These are phyloP conservation scores for Sinohyriopsis cumingii DNA, from an alignment of 2,888 invertebrate species.

Conservation along the genomic window DNA sequence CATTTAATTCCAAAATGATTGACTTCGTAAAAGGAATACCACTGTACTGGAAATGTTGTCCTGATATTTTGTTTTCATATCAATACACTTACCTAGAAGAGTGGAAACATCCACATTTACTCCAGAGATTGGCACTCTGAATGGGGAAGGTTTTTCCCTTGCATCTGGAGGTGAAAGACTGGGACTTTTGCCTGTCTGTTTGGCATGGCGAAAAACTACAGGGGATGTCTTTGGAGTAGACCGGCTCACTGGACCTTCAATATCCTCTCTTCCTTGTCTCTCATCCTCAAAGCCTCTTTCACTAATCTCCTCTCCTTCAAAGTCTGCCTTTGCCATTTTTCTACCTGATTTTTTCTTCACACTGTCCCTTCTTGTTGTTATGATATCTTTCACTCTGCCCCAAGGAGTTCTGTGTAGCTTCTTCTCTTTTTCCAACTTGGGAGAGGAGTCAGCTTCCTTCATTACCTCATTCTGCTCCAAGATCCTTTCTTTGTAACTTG, in stretches of 20 bases:
- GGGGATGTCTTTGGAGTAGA: slow-evolving; percentile 62
- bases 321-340: slow-evolving; percentile 36
- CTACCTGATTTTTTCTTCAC: slow-evolving; percentile 76
- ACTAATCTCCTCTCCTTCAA: slow-evolving; percentile 55
- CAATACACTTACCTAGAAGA: slow-evolving; percentile 55
- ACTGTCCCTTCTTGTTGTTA: slow-evolving; percentile 80
- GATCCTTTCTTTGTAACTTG: slow-evolving; percentile 55
- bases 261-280: slow-evolving; percentile 48
- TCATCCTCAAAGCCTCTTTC: slow-evolving; percentile 58
- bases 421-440: slow-evolving; percentile 54
- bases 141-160: slow-evolving; percentile 18
- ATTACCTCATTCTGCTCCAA: slow-evolving; percentile 9
- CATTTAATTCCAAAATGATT: too few species aligned
- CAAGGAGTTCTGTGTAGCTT: slow-evolving; percentile 79
- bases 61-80: too few species aligned
- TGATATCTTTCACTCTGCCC: slow-evolving; percentile 85
- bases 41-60: too few species aligned
- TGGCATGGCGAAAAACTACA: slow-evolving; percentile 46
- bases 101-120: slow-evolving; percentile 55
- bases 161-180: slow-evolving; percentile 45
- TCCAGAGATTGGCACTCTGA: slow-evolving; percentile 30
- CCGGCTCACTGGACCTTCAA: slow-evolving; percentile 55
- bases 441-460: slow-evolving; percentile 34
- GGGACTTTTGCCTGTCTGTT: slow-evolving; percentile 37
- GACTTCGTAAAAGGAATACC: too few species aligned